These are phyloP conservation scores for Paratrypauchen microcephalus DNA, from an alignment of 2,797 vertebrate genomes.

Conservation along the genomic window DNA sequence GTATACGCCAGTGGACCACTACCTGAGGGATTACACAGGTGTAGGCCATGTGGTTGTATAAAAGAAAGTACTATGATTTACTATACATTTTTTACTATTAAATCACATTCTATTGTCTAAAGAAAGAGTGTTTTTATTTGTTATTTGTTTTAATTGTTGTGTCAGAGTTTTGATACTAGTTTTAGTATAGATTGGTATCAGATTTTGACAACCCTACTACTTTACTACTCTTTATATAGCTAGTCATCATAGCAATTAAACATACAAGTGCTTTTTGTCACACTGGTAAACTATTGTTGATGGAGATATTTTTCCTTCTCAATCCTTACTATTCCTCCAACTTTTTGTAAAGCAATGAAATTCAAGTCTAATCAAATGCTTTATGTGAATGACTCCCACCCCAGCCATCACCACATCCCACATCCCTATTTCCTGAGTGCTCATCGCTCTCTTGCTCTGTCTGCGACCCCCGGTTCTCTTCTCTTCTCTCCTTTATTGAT, in stretches of 20 bases:
- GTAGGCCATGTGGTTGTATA: too few species aligned
- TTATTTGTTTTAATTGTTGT: too few species aligned
- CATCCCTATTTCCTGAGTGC: slow-evolving; percentile 37
- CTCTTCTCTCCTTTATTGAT: slow-evolving; percentile 58
- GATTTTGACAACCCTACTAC: not conserved
- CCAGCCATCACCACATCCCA: slow-evolving; percentile 32
- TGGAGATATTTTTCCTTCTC: not conserved
- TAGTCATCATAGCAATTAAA: not conserved
- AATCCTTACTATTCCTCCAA: not conserved
- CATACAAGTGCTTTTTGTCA: not conserved
- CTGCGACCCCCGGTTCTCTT: slow-evolving; percentile 37
- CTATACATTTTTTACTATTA: too few species aligned
- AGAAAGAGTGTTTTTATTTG: too few species aligned
- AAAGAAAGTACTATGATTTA: too few species aligned
- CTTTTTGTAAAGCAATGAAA: not conserved
- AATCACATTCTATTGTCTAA: too few species aligned
- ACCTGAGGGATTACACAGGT: too few species aligned
- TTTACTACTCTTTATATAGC: not conserved
- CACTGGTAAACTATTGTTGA: not conserved
- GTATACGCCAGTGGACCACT: too few species aligned
- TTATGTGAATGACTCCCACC: slow-evolving; percentile 25
- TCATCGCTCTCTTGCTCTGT: slow-evolving; percentile 19
- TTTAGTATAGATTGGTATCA: too few species aligned
- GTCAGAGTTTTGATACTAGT: too few species aligned
- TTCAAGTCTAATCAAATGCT: slow-evolving; percentile 9